These are phyloP conservation scores for Alviniconcha marisindica DNA, from an alignment of 1,140 invertebrate genomes.

Conservation along the genomic window DNA sequence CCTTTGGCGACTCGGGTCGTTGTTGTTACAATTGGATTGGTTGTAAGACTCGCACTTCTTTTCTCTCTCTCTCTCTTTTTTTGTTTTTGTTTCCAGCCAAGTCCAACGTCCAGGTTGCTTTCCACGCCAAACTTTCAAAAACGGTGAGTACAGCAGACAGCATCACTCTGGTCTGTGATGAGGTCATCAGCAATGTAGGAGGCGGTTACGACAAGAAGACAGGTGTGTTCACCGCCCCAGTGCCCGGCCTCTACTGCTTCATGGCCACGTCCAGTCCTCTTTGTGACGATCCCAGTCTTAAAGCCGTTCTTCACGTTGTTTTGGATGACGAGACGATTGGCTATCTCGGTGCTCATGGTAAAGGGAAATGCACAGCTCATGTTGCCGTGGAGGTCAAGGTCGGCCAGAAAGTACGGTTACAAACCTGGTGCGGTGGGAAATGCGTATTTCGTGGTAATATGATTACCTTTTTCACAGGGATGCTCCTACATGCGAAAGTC, in stretches of 20 bases:
- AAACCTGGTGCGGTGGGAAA: not conserved
- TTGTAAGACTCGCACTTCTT: no score
- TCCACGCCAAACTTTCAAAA: not conserved
- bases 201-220: not conserved
- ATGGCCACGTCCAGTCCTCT: not conserved
- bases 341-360: not conserved
- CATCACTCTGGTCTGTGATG: not conserved
- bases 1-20: no score
- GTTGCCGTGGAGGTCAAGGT: not conserved
- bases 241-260: conserved; percentile 3
- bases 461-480: not conserved
- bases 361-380: not conserved
- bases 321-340: not conserved
- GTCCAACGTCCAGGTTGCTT: not conserved
- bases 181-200: not conserved
- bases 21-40: no score
- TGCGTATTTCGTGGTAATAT: not conserved
- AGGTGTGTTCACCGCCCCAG: conserved; percentile 12
- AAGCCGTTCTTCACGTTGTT: not conserved
- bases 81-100: not conserved
- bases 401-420: not conserved
- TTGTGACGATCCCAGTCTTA: not conserved
- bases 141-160: not conserved
- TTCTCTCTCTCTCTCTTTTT: not conserved
- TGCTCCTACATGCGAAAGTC: not conserved